These are phyloP conservation scores for Lypha dubia DNA, from an alignment of 2,888 invertebrate genomes.

Conservation along the genomic window DNA sequence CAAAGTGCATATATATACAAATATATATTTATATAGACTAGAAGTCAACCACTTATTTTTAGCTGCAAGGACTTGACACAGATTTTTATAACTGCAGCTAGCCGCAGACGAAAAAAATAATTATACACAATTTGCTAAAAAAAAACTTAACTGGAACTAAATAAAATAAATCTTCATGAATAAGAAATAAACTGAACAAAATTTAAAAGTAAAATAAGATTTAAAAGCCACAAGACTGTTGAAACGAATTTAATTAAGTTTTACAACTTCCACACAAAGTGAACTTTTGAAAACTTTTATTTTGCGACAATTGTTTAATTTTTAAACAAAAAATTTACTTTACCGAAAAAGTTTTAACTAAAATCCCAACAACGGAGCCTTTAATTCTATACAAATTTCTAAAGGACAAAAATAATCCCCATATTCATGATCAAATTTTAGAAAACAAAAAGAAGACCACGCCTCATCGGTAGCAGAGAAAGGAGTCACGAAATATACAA, in stretches of 20 bases:
- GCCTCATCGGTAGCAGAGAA: slow-evolving; percentile 82
- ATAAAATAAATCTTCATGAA: slow-evolving; percentile 7
- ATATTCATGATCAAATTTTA: slow-evolving; percentile 53
- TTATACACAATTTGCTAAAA: slow-evolving; percentile 43
- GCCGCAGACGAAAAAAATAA: slow-evolving; percentile 61
- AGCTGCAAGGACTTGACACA: slow-evolving; percentile 74
- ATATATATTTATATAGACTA: no score
- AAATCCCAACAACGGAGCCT: slow-evolving; percentile 84
- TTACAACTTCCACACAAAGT: slow-evolving; percentile 12
- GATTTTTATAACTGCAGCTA: slow-evolving; percentile 71
- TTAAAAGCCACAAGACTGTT: slow-evolving; percentile 53
- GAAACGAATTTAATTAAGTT: slow-evolving; percentile 63
- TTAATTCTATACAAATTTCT: slow-evolving; percentile 74
- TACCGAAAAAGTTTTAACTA: slow-evolving; percentile 73
- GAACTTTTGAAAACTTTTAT: slow-evolving; percentile 58
- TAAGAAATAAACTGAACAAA: neutral
- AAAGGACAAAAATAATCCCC: slow-evolving; percentile 70
- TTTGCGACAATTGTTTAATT: slow-evolving; percentile 20
- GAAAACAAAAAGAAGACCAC: slow-evolving; percentile 80
- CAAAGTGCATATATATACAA: slow-evolving; percentile 55
- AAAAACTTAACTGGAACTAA: neutral
- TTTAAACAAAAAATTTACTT: slow-evolving; percentile 72
- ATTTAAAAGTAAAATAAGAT: neutral
- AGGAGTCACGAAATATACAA: slow-evolving; percentile 37
- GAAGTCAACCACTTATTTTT: slow-evolving; percentile 58